Evolutionary conservation across 2,113 vertebrate genomes (phyloP), one percentile per base, ranked within the genome.

Genomic region (Miniopterus natalensis): DNA sequence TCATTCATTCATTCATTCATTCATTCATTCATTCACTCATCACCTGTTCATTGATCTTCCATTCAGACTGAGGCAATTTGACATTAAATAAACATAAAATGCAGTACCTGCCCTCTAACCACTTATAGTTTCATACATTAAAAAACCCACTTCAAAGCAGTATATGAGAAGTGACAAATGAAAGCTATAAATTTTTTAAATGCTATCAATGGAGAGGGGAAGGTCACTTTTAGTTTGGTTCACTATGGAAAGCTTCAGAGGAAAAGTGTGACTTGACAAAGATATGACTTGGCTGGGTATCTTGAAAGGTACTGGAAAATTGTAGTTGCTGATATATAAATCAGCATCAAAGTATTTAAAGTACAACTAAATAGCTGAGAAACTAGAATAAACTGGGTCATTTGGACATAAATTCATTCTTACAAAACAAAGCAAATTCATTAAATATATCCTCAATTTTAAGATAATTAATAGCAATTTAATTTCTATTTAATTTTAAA

Each of bases 401-500:
- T 92, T 74, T 96, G 18, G 77, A 63, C 81, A 96, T 86, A 47
- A 94, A 85, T 86, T 93, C 68, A 83, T 74, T 95, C 45, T 95
- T 96, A 84, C 3, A 87, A 95, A 87, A 88, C 77, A 84, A 92
- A 92, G 36, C 49, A 5, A 96, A 96, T 88, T 97, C 80, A 95
- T 92, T 94, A 96, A 95, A 83, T 70, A 95, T 55, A 90, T 40
- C 84, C 49, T 92, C 15, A 92, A 75, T 65, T 97, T 94, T 90
- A 88, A 94, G 45, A 93, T 90, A 96, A 93, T 81, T 90, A 96
- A 93, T 81, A 93, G 31, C n/a, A 90, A 80, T 81, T 90, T 97
- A 95, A 95, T 94, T 91, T 89, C 42, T 75, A 93, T 29, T 94
- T 96, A 95, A 94, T 93, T 92, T 93, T 89, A 81, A 96, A 84